Evolutionary conservation across 2,888 invertebrate species (phyloP).

Genomic region (Xestoiulus laeticollis): DNA sequence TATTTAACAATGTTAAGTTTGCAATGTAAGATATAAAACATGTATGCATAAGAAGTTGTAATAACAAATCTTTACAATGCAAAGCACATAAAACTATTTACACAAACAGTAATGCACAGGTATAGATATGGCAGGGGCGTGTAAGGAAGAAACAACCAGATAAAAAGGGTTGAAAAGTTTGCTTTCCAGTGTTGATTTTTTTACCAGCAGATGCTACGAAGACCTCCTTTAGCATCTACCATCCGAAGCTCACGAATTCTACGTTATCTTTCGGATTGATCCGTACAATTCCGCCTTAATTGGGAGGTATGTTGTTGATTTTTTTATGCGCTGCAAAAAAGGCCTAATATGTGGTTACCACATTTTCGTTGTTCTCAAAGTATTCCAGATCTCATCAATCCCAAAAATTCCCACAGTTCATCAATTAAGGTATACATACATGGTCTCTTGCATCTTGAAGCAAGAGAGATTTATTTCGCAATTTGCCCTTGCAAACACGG

Average conservation of each 20-base stretch:
- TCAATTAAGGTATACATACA: not conserved
- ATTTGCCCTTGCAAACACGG: not conserved
- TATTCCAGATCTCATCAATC: conserved; percentile 34
- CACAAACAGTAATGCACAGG: too few species aligned
- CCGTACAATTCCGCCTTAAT: conserved; percentile 14
- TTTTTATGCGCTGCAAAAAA: not conserved
- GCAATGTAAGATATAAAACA: too few species aligned
- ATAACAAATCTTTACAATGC: not conserved
- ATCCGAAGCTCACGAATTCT: conserved; percentile 29
- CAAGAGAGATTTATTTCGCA: not conserved
- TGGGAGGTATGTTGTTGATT: not conserved
- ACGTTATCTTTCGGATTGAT: conserved; percentile 12
- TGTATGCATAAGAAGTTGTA: too few species aligned
- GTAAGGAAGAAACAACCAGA: not conserved
- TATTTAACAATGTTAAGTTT: not conserved
- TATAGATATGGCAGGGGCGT: not conserved
- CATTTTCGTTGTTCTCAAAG: conserved; percentile 11
- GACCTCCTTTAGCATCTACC: not conserved
- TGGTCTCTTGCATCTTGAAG: not conserved
- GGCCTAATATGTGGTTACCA: not conserved
- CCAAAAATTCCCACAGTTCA: not conserved
- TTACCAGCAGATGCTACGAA: not conserved
- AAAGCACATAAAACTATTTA: not conserved
- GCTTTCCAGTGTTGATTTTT: not conserved
- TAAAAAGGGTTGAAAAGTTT: not conserved